These are phyloP conservation scores for Hucho hucho DNA, from an alignment of 2,113 vertebrate species.

Conservation along the genomic window DNA sequence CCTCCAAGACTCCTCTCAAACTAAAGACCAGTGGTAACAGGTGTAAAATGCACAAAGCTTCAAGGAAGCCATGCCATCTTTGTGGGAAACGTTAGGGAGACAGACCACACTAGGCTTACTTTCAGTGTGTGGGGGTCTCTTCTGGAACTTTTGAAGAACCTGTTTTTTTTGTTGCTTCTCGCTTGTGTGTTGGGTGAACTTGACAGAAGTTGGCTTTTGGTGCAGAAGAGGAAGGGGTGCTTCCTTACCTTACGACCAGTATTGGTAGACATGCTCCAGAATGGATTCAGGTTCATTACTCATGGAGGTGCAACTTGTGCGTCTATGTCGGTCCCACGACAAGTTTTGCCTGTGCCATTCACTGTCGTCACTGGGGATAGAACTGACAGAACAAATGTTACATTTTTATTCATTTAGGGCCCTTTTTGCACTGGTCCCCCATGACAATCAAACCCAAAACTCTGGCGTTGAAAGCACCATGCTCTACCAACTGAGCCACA, in stretches of 20 bases:
- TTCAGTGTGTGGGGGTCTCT: not conserved
- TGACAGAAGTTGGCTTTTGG: not conserved
- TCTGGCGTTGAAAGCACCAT: too few species aligned
- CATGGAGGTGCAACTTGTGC: slow-evolving; percentile 30
- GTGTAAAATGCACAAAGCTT: not conserved
- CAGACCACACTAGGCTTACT: not conserved
- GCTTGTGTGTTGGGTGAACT: not conserved
- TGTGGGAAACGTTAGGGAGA: not conserved
- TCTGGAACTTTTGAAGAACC: not conserved
- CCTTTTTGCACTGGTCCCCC: too few species aligned
- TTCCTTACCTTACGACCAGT: slow-evolving; percentile 86
- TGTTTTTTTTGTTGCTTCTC: not conserved
- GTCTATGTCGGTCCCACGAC: slow-evolving; percentile 58
- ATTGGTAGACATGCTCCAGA: slow-evolving; percentile 96
- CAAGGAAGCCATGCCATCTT: not conserved
- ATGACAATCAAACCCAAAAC: too few species aligned
- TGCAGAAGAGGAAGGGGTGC: not conserved
- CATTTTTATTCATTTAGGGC: too few species aligned
- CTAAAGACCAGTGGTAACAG: not conserved
- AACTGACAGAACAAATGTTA: slow-evolving; percentile 6
- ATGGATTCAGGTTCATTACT: slow-evolving; percentile 94
- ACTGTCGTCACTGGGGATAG: slow-evolving; percentile 31
- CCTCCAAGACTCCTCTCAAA: not conserved
- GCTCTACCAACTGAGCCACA: too few species aligned
- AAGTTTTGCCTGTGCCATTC: slow-evolving; percentile 55